phyloP scores from a whole-genome alignment of 1,140 invertebrate species.

The Pseudomyrmex gracilis region DNA sequence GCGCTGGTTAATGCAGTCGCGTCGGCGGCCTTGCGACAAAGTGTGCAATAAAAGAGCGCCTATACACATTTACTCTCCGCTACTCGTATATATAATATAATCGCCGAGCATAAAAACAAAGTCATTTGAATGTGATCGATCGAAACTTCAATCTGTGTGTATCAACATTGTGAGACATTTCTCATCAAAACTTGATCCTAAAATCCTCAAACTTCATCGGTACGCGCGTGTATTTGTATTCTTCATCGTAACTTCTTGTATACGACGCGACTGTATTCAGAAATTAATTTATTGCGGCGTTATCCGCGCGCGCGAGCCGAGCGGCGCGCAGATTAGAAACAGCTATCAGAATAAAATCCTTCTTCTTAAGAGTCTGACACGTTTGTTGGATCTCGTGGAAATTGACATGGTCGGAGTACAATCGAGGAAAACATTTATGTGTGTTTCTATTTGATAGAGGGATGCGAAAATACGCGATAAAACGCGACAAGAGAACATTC shows the following conservation, averaged over 20 bases:
- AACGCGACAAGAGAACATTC: constrained; percentile 12
- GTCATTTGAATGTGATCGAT: too few species aligned
- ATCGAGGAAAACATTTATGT: constrained; percentile 15
- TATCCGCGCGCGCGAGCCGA: background rate
- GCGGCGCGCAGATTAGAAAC: background rate
- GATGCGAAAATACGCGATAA: background rate
- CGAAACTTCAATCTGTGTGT: too few species aligned
- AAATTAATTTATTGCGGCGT: too few species aligned
- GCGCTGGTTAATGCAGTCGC: background rate
- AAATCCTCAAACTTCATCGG: too few species aligned
- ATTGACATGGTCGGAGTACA: background rate
- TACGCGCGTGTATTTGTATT: too few species aligned
- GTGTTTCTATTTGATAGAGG: background rate
- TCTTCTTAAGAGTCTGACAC: constrained; percentile 1
- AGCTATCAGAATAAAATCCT: too few species aligned
- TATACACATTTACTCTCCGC: too few species aligned
- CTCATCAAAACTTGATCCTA: too few species aligned
- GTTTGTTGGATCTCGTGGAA: background rate
- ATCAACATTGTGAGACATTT: too few species aligned
- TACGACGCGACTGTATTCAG: too few species aligned
- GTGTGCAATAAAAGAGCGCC: background rate
- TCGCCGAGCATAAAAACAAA: background rate
- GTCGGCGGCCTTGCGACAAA: background rate
- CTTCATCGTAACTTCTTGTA: too few species aligned
- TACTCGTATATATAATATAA: background rate